Evolutionary conservation across 2,888 invertebrate species (phyloP).

Genomic region (Osmoderma eremita): DNA sequence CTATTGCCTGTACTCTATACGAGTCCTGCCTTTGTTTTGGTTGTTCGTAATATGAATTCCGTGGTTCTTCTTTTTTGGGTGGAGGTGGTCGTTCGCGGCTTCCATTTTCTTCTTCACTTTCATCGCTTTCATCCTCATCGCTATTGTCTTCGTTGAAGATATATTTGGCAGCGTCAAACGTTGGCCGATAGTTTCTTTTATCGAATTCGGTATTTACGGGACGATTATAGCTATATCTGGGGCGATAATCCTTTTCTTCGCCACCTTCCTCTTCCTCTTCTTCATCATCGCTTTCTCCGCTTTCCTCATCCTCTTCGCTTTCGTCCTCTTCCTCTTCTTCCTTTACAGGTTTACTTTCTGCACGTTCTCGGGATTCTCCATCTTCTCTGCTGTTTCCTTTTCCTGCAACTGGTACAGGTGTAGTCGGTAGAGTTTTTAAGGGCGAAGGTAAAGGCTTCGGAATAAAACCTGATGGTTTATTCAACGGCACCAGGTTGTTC

Average conservation of each 20-base stretch:
- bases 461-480: conserved; percentile 8
- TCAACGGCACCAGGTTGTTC: neutral
- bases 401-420: conserved; percentile 34
- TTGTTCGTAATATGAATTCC: neutral
- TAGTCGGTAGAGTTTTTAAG: conserved; percentile 14
- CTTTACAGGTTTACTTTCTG: neutral
- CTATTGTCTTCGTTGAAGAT: conserved; percentile 44
- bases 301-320: conserved; percentile 41
- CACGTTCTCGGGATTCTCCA: conserved; percentile 27
- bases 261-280: conserved; percentile 45
- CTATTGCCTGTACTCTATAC: neutral
- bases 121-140: conserved; percentile 39
- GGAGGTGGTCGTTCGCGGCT: conserved; percentile 1
- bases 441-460: conserved; percentile 28
- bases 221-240: conserved; percentile 37
- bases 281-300: conserved; percentile 45
- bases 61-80: neutral
- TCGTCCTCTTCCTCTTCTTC: conserved; percentile 45
- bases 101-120: conserved; percentile 19
- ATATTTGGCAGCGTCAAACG: conserved; percentile 38
- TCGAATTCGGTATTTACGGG: conserved; percentile 41
- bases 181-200: conserved; percentile 37
- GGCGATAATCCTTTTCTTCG: conserved; percentile 40
- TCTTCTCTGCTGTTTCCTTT: conserved; percentile 38
- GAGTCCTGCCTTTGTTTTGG: neutral